A percentile compares a stretch with the other conserved stretches of the same genome.
Evolutionary conservation across 2,888 invertebrate genomes (phyloP).

Genomic region (Galerucella nymphaeae): DNA sequence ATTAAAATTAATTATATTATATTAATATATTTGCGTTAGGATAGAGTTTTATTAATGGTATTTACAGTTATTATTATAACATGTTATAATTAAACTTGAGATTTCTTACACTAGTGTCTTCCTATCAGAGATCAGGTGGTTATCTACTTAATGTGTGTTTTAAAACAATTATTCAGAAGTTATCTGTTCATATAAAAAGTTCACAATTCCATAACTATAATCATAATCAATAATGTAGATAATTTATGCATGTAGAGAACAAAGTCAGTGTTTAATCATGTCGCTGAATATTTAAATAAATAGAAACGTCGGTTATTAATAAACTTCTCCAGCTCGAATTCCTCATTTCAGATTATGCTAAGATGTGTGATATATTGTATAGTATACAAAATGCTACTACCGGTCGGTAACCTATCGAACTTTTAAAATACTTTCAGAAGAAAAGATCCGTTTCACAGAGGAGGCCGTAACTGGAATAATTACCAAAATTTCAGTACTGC

Average conservation of each 20-base stretch:
- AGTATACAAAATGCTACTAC: background rate
- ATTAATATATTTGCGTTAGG: background rate
- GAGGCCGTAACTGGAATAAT: too few species aligned
- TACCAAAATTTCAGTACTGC: too few species aligned
- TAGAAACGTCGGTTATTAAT: background rate
- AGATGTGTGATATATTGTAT: background rate
- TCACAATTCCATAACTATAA: background rate
- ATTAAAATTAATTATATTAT: background rate
- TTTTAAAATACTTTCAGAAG: too few species aligned
- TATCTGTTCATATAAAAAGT: background rate
- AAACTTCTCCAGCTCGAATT: background rate
- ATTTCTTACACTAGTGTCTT: slow-evolving; percentile 4
- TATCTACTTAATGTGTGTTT: slow-evolving; percentile 7
- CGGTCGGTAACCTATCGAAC: too few species aligned
- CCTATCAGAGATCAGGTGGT: background rate
- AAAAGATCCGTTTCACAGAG: too few species aligned
- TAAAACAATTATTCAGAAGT: background rate
- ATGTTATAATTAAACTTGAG: slow-evolving; percentile 3
- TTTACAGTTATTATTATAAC: slow-evolving; percentile 4
- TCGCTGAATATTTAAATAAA: background rate
- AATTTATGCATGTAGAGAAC: background rate
- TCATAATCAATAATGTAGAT: background rate
- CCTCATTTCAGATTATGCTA: background rate
- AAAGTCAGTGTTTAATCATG: background rate
- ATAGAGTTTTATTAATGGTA: background rate